A percentile compares a stretch with the other conserved stretches of the same genome.
Evolutionary conservation across 2,113 vertebrate species (phyloP).

Genomic region (Oryzias javanicus): DNA sequence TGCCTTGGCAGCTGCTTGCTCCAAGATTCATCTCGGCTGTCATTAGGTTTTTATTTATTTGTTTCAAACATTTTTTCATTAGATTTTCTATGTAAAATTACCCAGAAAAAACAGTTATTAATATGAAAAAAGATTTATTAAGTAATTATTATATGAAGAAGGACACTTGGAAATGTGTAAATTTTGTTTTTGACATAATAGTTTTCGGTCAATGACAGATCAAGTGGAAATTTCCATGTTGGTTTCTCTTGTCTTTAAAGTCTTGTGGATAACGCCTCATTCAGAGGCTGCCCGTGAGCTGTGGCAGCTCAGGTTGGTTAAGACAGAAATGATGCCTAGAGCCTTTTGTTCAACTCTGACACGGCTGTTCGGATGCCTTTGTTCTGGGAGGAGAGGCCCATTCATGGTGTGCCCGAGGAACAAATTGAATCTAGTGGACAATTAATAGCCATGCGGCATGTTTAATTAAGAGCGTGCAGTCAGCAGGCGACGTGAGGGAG

Average conservation of each 20-base stretch:
- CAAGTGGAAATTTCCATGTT: slow-evolving; percentile 20
- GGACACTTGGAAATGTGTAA: slow-evolving; percentile 18
- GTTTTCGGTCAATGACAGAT: slow-evolving; percentile 29
- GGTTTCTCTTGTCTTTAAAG: slow-evolving; percentile 39
- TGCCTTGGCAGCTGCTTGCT: slow-evolving; percentile 76
- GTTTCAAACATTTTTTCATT: slow-evolving; percentile 77
- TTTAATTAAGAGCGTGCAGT: slow-evolving; percentile 79
- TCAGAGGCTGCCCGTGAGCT: slow-evolving; percentile 48
- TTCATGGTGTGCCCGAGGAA: slow-evolving; percentile 68
- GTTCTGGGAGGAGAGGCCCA: slow-evolving; percentile 68
- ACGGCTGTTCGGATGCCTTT: slow-evolving; percentile 70
- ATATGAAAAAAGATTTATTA: slow-evolving; percentile 11
- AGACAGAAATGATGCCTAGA: slow-evolving; percentile 60
- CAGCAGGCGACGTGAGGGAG: slow-evolving; percentile 64
- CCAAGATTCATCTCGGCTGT: slow-evolving; percentile 79
- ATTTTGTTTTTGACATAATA: slow-evolving; percentile 33
- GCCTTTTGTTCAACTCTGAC: slow-evolving; percentile 73
- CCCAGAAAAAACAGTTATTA: slow-evolving; percentile 33
- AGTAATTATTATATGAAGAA: too few species aligned
- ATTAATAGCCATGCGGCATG: slow-evolving; percentile 76
- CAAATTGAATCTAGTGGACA: slow-evolving; percentile 78
- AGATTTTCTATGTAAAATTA: slow-evolving; percentile 53
- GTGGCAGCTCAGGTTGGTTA: slow-evolving; percentile 22
- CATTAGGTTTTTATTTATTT: slow-evolving; percentile 75
- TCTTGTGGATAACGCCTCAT: slow-evolving; percentile 50